These are phyloP conservation scores for Zeugodacus cucurbitae DNA, from an alignment of 1,140 invertebrate species.

Conservation along the genomic window DNA sequence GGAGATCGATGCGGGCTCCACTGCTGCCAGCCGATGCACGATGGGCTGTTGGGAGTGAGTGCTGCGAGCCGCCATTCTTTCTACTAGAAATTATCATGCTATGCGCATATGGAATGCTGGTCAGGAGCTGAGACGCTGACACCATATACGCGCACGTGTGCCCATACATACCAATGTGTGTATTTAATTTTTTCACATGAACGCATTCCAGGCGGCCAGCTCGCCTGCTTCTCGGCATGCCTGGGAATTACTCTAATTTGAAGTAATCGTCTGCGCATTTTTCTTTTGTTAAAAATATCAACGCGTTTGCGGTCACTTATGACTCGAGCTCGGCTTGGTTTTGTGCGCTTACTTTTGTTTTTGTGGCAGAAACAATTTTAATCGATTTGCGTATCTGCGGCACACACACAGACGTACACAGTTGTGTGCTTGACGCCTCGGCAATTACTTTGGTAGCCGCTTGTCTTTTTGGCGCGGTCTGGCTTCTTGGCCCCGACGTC, in stretches of 20 bases:
- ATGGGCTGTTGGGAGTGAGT: neutral
- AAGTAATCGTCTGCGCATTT: constrained; percentile 63
- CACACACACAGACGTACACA: neutral
- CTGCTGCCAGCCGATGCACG: neutral
- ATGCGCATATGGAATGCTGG: neutral
- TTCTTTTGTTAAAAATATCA: constrained; percentile 35
- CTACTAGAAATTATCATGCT: neutral
- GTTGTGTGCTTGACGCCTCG: neutral
- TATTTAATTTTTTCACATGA: neutral
- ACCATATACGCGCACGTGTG: neutral
- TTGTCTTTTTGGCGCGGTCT: neutral
- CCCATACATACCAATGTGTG: neutral
- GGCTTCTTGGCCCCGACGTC: constrained; percentile 39
- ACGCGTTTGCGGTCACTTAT: neutral
- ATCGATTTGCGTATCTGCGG: constrained; percentile 61
- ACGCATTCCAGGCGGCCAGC: neutral
- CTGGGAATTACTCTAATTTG: constrained; percentile 65
- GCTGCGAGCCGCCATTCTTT: neutral
- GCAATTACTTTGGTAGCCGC: constrained; percentile 29
- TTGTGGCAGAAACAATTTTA: constrained; percentile 54
- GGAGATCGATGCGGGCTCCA: neutral
- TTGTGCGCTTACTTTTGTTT: neutral
- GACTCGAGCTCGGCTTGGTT: neutral
- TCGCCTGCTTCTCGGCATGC: neutral
- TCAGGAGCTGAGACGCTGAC: no score